phyloP scores from a whole-genome alignment of 2,113 vertebrate species.

The Lepidothrix coronata region DNA sequence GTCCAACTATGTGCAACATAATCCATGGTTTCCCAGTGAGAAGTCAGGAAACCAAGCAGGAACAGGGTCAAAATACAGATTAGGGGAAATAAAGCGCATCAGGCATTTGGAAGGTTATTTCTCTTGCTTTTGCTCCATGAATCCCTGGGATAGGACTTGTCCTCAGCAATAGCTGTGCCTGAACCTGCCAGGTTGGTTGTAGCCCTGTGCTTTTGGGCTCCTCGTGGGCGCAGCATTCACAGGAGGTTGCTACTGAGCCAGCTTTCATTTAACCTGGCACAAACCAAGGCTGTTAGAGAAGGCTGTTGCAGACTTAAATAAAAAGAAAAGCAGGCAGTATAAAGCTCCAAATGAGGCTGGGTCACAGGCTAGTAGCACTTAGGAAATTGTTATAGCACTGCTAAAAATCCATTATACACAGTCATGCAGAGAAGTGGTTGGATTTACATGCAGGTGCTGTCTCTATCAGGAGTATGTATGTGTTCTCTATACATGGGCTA shows the following conservation, averaged over 20 bases:
- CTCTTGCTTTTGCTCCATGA: background rate
- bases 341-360: background rate
- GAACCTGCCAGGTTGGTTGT: background rate
- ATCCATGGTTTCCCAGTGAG: background rate
- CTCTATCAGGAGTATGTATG: background rate
- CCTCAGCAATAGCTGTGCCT: background rate
- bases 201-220: background rate
- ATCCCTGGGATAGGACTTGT: background rate
- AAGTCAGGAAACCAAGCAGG: background rate
- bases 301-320: background rate
- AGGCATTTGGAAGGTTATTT: background rate
- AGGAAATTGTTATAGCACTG: background rate
- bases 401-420: conserved; percentile 27
- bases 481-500: background rate
- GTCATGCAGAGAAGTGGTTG: background rate
- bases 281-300: background rate
- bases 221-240: rapidly evolving
- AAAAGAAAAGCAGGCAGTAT: background rate
- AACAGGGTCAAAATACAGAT: background rate
- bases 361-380: background rate
- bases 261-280: background rate
- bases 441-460: background rate
- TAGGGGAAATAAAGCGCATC: background rate
- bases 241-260: background rate
- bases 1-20: background rate